phyloP scores from a whole-genome alignment of 2,113 vertebrate genomes.

The Gobius niger region DNA sequence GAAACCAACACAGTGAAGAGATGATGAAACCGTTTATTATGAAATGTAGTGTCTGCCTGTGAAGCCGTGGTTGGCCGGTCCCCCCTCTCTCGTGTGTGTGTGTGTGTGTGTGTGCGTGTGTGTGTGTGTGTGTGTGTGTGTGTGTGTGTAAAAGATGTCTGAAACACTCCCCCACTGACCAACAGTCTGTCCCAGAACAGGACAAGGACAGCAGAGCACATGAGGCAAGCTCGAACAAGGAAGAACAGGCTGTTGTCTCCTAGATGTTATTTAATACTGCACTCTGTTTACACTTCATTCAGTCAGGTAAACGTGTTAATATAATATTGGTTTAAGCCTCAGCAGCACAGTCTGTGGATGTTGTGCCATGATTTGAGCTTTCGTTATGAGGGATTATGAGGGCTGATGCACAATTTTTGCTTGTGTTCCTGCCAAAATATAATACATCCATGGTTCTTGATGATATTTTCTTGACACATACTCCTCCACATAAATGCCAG shows the following conservation, averaged over 20 bases:
- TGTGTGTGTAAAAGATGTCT: constrained; percentile 28
- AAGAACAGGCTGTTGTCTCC: neutral
- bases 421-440: too few species aligned
- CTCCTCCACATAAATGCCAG: too few species aligned
- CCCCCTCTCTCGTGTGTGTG: constrained; percentile 36
- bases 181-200: constrained; percentile 40
- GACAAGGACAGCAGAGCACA: constrained; percentile 9
- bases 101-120: constrained; percentile 29
- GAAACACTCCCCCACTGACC: constrained; percentile 47
- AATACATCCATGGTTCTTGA: too few species aligned
- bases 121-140: constrained; percentile 41
- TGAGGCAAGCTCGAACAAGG: neutral
- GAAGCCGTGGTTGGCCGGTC: constrained; percentile 24
- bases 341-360: too few species aligned
- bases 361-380: too few species aligned
- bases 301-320: neutral
- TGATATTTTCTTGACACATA: too few species aligned
- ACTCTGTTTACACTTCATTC: neutral
- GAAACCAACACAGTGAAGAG: neutral
- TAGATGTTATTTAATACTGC: neutral
- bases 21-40: neutral
- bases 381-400: too few species aligned
- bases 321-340: neutral
- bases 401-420: too few species aligned
- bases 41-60: constrained; percentile 16